These are phyloP conservation scores for Cydia pomonella DNA, from an alignment of 1,140 invertebrate genomes.

Conservation along the genomic window DNA sequence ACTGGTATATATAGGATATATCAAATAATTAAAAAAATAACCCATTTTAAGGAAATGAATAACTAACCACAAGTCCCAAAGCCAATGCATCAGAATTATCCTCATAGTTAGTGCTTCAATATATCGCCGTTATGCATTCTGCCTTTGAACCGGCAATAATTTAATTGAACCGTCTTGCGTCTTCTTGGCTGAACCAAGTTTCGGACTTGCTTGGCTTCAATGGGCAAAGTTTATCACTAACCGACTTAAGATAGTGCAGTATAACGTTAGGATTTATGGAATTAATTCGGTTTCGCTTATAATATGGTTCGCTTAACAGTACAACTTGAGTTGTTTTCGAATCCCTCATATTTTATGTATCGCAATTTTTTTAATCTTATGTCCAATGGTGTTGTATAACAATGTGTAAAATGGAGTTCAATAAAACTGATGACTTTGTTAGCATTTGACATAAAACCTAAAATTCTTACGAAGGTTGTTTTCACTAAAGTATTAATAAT, in stretches of 20 bases:
- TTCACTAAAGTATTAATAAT: no score
- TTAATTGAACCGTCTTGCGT: slow-evolving; percentile 64
- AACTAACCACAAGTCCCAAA: neutral
- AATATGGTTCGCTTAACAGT: neutral
- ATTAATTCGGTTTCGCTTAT: slow-evolving; percentile 17
- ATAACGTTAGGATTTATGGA: slow-evolving; percentile 34
- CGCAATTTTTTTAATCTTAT: no score
- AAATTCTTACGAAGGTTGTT: no score
- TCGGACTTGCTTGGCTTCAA: slow-evolving; percentile 42
- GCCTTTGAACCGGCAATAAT: slow-evolving; percentile 68
- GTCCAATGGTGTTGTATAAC: no score
- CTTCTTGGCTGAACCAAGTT: slow-evolving; percentile 55
- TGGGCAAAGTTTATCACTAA: slow-evolving; percentile 64
- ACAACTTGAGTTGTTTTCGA: neutral
- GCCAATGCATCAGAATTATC: slow-evolving; percentile 52
- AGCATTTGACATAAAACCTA: no score
- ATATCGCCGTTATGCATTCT: slow-evolving; percentile 61
- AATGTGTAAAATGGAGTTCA: no score
- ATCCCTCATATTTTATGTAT: no score
- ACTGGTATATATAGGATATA: no score
- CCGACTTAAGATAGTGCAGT: slow-evolving; percentile 47
- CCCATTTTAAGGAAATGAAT: neutral
- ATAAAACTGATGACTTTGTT: no score
- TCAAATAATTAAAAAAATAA: no score
- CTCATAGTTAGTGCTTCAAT: slow-evolving; percentile 51